These are phyloP conservation scores for Himalopsyche kuldschensis DNA, from an alignment of 2,888 invertebrate genomes.

Conservation along the genomic window DNA sequence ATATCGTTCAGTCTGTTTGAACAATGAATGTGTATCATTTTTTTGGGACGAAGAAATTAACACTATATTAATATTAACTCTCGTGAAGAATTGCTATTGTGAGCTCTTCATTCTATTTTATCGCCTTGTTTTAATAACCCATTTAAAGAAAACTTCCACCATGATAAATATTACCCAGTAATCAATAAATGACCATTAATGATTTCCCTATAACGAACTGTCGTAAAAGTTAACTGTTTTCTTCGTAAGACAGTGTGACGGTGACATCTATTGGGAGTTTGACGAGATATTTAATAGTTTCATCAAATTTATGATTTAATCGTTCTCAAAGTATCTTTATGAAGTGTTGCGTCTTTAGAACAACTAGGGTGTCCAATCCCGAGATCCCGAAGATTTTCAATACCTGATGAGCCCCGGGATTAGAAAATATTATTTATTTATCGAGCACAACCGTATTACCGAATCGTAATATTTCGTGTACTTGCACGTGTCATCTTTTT, in stretches of 20 bases:
- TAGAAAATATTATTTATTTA: too few species aligned
- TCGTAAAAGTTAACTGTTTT: not conserved
- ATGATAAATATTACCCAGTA: not conserved
- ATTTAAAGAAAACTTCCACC: not conserved
- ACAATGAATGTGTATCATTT: too few species aligned
- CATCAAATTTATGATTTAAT: not conserved
- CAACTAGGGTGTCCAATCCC: too few species aligned
- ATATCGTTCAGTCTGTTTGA: too few species aligned
- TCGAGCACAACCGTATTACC: too few species aligned
- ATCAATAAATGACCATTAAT: not conserved
- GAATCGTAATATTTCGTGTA: too few species aligned
- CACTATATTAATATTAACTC: too few species aligned
- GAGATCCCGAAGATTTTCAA: too few species aligned
- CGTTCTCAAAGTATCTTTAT: not conserved
- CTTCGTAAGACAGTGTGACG: not conserved
- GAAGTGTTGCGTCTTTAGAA: not conserved
- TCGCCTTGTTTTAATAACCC: not conserved
- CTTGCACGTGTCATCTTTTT: too few species aligned
- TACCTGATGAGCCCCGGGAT: too few species aligned
- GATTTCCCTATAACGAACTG: not conserved
- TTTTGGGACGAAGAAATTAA: too few species aligned
- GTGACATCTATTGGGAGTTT: not conserved
- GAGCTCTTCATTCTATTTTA: not conserved
- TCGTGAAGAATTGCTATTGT: too few species aligned
- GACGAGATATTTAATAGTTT: not conserved